phyloP scores from a whole-genome alignment of 2,113 vertebrate genomes.

The Xiphorhynchus elegans region DNA sequence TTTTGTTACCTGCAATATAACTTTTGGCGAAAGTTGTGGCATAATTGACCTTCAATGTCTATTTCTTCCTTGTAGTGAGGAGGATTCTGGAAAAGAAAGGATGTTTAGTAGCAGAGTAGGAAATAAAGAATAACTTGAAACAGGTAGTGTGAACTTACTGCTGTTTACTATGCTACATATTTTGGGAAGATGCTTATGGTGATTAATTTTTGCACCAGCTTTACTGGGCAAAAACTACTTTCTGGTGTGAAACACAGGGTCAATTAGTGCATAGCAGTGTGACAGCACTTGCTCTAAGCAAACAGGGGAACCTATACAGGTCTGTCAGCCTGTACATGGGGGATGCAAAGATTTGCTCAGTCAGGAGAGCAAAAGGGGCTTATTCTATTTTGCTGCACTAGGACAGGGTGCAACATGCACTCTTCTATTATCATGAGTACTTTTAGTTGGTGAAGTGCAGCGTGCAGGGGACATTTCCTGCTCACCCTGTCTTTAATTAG shows the following conservation, averaged over 20 bases:
- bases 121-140: neutral
- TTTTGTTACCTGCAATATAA: neutral
- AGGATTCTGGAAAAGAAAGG: neutral
- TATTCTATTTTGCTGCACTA: neutral
- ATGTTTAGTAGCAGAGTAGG: neutral
- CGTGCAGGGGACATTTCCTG: neutral
- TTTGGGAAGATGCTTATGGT: neutral
- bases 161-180: neutral
- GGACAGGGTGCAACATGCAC: neutral
- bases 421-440: neutral
- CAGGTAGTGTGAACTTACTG: neutral
- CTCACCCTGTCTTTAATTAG: neutral
- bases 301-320: neutral
- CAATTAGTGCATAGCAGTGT: neutral
- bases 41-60: neutral
- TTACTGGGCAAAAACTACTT: neutral
- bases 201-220: neutral
- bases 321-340: neutral
- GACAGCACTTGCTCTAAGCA: neutral
- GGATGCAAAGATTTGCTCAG: neutral
- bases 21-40: neutral
- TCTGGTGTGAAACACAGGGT: neutral
- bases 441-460: neutral
- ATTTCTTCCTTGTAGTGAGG: neutral
- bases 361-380: neutral